Conservation (phyloP, 2,113 vertebrate species). For the Cathartes aura region DNA sequence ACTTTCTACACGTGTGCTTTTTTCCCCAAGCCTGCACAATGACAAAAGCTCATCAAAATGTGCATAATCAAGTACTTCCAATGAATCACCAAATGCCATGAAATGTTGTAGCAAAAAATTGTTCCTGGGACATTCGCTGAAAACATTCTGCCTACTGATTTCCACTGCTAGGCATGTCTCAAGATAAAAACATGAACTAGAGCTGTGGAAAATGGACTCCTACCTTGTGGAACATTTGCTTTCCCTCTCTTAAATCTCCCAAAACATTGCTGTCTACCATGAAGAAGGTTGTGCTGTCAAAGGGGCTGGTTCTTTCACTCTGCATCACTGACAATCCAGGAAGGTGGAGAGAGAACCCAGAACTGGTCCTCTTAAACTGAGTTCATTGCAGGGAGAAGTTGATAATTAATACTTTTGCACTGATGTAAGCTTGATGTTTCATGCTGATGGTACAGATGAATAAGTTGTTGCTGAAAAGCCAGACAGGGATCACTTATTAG, state of each 20-base stretch:
- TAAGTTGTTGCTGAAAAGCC: not conserved
- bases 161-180: not conserved
- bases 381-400: not conserved
- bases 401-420: not conserved
- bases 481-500: not conserved
- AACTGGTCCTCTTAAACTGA: not conserved
- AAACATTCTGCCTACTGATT: not conserved
- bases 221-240: not conserved
- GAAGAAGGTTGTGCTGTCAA: not conserved
- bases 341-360: not conserved
- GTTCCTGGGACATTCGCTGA: not conserved
- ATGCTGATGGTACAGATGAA: not conserved
- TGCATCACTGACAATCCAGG: not conserved
- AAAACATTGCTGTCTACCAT: not conserved
- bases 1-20: not conserved
- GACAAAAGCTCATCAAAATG: slow-evolving; percentile 42
- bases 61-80: slow-evolving; percentile 21
- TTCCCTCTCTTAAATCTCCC: not conserved
- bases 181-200: not conserved
- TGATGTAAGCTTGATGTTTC: not conserved
- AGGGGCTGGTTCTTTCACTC: not conserved
- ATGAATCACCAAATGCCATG: slow-evolving; percentile 49
- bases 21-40: not conserved
- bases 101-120: slow-evolving; percentile 3
- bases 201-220: not conserved